These are phyloP conservation scores for Anas platyrhynchos DNA, from an alignment of 2,113 vertebrate genomes.

Conservation along the genomic window DNA sequence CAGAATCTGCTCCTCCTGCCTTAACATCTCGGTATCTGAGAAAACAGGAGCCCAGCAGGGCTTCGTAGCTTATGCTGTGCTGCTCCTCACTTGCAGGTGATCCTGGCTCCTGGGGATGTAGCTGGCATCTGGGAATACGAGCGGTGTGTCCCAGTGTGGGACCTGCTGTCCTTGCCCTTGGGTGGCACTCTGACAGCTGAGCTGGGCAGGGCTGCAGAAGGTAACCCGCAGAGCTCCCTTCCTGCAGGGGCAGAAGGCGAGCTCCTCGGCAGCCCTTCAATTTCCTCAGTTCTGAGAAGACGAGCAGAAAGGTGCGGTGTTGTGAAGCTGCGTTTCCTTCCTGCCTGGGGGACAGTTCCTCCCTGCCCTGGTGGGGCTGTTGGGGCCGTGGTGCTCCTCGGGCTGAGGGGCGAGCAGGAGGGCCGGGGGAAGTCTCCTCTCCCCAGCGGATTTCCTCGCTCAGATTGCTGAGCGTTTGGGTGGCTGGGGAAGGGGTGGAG, in stretches of 20 bases:
- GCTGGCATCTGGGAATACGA: neutral
- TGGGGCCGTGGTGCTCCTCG: fast-evolving
- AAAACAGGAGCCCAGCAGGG: neutral
- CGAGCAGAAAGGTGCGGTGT: neutral
- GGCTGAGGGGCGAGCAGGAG: neutral
- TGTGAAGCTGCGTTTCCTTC: neutral
- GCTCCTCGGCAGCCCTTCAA: neutral
- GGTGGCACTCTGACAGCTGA: neutral
- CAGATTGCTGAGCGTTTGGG: neutral
- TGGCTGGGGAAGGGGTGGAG: neutral
- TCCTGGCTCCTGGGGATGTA: neutral
- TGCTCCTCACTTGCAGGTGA: neutral
- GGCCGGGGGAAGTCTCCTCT: neutral
- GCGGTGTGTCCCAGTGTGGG: fast-evolving
- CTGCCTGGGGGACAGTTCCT: neutral
- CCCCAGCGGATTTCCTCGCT: neutral
- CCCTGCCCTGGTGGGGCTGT: fast-evolving
- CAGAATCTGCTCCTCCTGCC: neutral
- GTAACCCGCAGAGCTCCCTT: neutral
- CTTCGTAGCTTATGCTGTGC: neutral
- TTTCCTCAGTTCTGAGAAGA: neutral
- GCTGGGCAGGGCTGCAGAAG: neutral
- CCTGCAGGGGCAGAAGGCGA: neutral
- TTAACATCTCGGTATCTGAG: neutral
- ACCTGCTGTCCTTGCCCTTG: neutral